Percentiles rank a stretch among this genome's conserved stretches.
These are phyloP conservation scores for Ormyrus thymus DNA, from an alignment of 2,888 invertebrate species.

Conservation along the genomic window DNA sequence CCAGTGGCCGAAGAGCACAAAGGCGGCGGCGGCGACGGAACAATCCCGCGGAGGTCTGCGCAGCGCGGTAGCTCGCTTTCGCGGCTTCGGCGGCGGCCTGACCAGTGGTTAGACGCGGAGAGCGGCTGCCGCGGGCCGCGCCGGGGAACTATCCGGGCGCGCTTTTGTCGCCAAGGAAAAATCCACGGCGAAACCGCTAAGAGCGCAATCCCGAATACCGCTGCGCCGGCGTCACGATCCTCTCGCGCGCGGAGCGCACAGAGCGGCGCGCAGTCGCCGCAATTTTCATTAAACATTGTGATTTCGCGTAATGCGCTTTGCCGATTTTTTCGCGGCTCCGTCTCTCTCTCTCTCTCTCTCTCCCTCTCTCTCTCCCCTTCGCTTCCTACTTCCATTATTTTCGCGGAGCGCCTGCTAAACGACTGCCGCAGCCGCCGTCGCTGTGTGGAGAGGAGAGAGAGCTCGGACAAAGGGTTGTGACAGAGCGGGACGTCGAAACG, in stretches of 20 bases:
- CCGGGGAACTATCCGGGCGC: slow-evolving; percentile 52
- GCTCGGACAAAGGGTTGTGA: slow-evolving; percentile 49
- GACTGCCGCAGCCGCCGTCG: neutral
- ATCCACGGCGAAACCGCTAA: slow-evolving; percentile 73
- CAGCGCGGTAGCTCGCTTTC: slow-evolving; percentile 29
- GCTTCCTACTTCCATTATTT: slow-evolving; percentile 70
- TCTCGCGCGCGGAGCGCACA: neutral
- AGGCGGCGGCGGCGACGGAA: neutral
- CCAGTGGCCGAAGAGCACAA: too few relatives aligned
- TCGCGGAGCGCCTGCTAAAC: slow-evolving; percentile 44
- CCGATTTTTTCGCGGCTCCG: slow-evolving; percentile 63
- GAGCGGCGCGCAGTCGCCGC: slow-evolving; percentile 52
- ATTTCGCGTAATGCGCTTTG: slow-evolving; percentile 73
- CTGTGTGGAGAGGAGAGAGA: neutral
- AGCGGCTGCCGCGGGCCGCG: neutral
- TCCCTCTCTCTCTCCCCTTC: slow-evolving; percentile 15
- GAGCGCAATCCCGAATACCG: slow-evolving; percentile 75
- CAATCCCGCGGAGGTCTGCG: neutral
- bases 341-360: slow-evolving; percentile 61
- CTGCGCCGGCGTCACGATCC: slow-evolving; percentile 73
- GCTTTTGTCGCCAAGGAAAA: slow-evolving; percentile 67
- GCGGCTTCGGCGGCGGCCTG: slow-evolving; percentile 58
- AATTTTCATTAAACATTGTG: slow-evolving; percentile 75
- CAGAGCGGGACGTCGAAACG: neutral
- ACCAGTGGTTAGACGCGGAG: slow-evolving; percentile 68